Percentiles rank a stretch among this genome's conserved stretches.
Conservation (phyloP, 92 coral and sea anemone genomes). For the Desmophyllum pertusum region DNA sequence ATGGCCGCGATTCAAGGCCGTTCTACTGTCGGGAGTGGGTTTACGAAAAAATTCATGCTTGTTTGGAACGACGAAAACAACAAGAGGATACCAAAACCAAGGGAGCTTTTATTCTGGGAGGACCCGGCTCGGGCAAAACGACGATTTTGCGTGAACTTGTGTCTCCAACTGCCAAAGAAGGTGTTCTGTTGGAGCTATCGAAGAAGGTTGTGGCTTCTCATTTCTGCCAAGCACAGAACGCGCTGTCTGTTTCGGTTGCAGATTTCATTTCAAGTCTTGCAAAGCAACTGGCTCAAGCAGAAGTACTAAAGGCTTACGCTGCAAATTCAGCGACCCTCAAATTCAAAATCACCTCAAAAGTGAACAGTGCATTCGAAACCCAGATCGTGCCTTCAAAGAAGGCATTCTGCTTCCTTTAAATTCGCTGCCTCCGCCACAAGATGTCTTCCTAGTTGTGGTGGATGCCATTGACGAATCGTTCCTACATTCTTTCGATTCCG, state of each 20-base stretch:
- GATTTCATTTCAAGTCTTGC: slow-evolving; percentile 91
- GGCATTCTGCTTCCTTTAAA: slow-evolving; percentile 92
- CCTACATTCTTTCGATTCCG: slow-evolving; percentile 81
- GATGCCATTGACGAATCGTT: slow-evolving; percentile 96
- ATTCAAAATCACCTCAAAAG: slow-evolving; percentile 80
- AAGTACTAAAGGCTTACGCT: slow-evolving; percentile 74
- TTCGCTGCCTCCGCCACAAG: slow-evolving; percentile 79
- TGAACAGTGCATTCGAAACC: slow-evolving; percentile 82
- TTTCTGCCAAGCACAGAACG: slow-evolving; percentile 85
- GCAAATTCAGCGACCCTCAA: slow-evolving; percentile 74
- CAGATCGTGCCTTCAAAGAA: slow-evolving; percentile 91
- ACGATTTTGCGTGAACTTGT: slow-evolving; percentile 82
- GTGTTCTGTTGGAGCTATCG: slow-evolving; percentile 71
- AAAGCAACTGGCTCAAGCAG: slow-evolving; percentile 84
- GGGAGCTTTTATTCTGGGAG: slow-evolving; percentile 93
- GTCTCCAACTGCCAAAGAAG: slow-evolving; percentile 74
- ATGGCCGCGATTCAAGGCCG: slow-evolving; percentile 53
- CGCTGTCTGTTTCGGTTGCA: slow-evolving; percentile 79
- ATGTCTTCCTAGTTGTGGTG: slow-evolving; percentile 73
- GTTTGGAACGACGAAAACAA: slow-evolving; percentile 77
- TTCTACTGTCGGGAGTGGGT: slow-evolving; percentile 99
- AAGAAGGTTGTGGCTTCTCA: slow-evolving; percentile 87
- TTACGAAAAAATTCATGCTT: slow-evolving; percentile 86
- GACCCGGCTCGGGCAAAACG: slow-evolving; percentile 98
- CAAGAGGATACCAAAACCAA: slow-evolving; percentile 84